phyloP scores from a whole-genome alignment of 1,140 invertebrate genomes.

The Gonatopus flavifemur region DNA sequence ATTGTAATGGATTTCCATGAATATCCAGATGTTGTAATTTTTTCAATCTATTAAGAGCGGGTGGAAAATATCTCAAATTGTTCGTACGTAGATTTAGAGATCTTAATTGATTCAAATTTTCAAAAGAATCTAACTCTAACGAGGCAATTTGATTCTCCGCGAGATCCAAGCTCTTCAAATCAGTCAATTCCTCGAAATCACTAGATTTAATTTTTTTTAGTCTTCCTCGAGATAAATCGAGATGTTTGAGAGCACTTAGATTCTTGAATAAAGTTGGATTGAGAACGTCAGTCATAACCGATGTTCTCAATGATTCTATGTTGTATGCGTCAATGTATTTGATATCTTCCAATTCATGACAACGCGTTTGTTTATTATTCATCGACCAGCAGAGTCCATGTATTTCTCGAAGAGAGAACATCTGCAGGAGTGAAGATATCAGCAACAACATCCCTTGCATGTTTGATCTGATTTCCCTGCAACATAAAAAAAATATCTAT shows the following conservation, averaged over 20 bases:
- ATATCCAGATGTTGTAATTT: slow-evolving; percentile 66
- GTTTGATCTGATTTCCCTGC: slow-evolving; percentile 36
- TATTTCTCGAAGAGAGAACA: slow-evolving; percentile 20
- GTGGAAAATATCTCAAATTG: slow-evolving; percentile 32
- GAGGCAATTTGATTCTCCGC: slow-evolving; percentile 39
- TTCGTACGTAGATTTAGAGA: slow-evolving; percentile 41
- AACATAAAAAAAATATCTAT: slow-evolving; percentile 17
- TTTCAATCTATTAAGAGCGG: slow-evolving; percentile 56
- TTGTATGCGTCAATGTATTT: slow-evolving; percentile 34
- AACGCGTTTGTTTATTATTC: slow-evolving; percentile 29
- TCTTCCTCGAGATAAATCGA: slow-evolving; percentile 42
- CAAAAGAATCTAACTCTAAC: slow-evolving; percentile 33
- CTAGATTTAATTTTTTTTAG: slow-evolving; percentile 37
- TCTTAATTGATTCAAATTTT: slow-evolving; percentile 37
- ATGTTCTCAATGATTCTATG: slow-evolving; percentile 30
- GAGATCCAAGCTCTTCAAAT: slow-evolving; percentile 39
- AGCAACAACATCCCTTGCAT: slow-evolving; percentile 31
- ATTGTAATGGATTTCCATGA: slow-evolving; percentile 66
- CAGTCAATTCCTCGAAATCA: slow-evolving; percentile 31
- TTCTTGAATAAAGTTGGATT: slow-evolving; percentile 27
- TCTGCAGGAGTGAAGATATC: slow-evolving; percentile 29
- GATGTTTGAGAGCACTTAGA: slow-evolving; percentile 34
- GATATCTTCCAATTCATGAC: slow-evolving; percentile 43
- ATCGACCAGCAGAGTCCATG: slow-evolving; percentile 32
- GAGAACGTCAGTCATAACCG: slow-evolving; percentile 17